Conservation (phyloP, 2,888 invertebrate species). For the Periphyllus acericola region DNA sequence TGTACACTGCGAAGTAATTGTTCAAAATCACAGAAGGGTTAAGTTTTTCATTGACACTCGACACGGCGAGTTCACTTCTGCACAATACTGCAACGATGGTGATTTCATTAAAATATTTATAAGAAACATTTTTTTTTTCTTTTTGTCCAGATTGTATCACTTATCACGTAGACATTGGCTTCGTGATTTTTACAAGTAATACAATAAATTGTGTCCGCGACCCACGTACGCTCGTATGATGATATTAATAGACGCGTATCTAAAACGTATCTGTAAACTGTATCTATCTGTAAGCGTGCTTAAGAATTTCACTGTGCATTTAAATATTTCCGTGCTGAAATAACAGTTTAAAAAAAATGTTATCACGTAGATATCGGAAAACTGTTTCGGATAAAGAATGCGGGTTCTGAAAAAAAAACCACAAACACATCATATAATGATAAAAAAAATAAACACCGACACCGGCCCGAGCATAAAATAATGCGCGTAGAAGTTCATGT, state of each 20-base stretch:
- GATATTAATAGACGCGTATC: too few species aligned
- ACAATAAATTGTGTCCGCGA: too few species aligned
- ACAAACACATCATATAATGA: background rate
- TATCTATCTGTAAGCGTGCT: too few species aligned
- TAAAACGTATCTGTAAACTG: too few species aligned
- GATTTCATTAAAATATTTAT: background rate
- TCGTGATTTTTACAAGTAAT: too few species aligned
- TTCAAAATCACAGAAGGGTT: background rate
- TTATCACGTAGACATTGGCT: too few species aligned
- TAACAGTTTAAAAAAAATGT: too few species aligned
- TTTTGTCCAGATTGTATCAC: too few species aligned
- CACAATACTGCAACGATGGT: background rate
- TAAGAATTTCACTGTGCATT: too few species aligned
- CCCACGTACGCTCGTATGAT: too few species aligned
- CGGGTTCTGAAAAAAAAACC: background rate
- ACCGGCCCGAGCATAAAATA: background rate
- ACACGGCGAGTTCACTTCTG: background rate
- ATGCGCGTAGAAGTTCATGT: background rate
- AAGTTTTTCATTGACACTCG: background rate
- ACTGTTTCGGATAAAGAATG: background rate
- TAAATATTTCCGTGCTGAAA: too few species aligned
- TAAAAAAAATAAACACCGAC: background rate
- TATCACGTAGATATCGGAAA: background rate
- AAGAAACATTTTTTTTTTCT: background rate
- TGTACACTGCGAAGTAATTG: background rate